Evolutionary conservation across 2,797 vertebrate genomes (phyloP), one percentile per base, ranked within the genome.

Genomic region (Poecilia wingei): DNA sequence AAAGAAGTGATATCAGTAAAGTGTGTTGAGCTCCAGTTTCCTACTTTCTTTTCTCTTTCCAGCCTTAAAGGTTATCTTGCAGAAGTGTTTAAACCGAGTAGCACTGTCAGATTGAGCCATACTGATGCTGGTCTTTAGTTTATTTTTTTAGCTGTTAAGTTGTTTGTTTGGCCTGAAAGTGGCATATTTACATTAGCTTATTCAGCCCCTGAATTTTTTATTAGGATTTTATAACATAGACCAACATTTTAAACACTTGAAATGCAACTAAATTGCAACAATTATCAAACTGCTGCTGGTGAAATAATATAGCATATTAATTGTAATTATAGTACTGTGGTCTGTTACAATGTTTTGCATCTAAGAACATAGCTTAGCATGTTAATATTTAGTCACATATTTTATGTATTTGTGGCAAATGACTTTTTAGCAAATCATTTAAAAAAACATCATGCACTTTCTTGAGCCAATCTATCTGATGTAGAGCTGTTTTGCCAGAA

Each of bases 1-100:
- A 64, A 78, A 71, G 74, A 84, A 82, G 80, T 85, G 82, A 86
- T 90, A 81, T 91, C 87, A 86, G 72, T 69, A 80, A 61, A 80
- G 75, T 83, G 80, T 68, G 72, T 77, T 81, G 73, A 84, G 80
- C 70, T 75, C 72, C 13, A 59, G 53, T 80, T 87, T 85, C 78
- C 78, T 57, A 22, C 49, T 61, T 61, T 69, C 8, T 78, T 28
- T 70, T 46, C 28, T 77, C 25, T 78, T 45, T 0, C 10, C 12
- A 7, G 55, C 3, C 70, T 22, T 61, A 61, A 57, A 74, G 66
- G 28, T 31, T n/a, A 46, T 36, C 33, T 70, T 36, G 2, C 47
- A 76, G 3, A 66, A 3, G 16, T 45, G 13, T 59, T 79, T 31
- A 46, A 69, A 46, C 10, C 9, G 10, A 77, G 2, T 69, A 18